Conservation (phyloP, 2,797 vertebrate species). For the Sebastolobus alascanus region DNA sequence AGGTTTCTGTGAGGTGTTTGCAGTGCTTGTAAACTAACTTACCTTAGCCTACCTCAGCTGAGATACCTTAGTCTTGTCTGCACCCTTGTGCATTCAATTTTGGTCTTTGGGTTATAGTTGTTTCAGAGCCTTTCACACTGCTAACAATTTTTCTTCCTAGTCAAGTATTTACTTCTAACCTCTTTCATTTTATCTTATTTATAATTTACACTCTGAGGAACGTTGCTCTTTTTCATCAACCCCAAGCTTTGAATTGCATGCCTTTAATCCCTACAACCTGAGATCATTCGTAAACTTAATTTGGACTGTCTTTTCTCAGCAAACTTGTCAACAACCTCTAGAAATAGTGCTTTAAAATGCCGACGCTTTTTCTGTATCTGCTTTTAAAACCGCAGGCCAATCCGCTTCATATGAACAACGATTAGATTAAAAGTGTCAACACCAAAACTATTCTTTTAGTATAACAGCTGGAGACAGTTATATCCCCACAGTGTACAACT, state of each 20-base stretch:
- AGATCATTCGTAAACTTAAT: not conserved
- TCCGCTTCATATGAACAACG: conserved; percentile 11
- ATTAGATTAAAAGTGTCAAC: conserved; percentile 35
- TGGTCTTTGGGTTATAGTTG: not conserved
- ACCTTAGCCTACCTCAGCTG: not conserved
- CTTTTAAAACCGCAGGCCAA: conserved; percentile 22
- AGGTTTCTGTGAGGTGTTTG: not conserved
- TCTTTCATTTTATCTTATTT: not conserved
- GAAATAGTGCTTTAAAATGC: conserved; percentile 8
- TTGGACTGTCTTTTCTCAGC: not conserved
- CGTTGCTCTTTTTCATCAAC: not conserved
- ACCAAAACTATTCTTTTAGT: conserved; percentile 3
- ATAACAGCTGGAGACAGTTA: conserved; percentile 21
- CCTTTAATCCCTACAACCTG: not conserved
- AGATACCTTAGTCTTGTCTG: not conserved
- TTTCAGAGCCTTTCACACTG: not conserved
- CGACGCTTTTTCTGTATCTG: conserved; percentile 11
- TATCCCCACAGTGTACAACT: not conserved
- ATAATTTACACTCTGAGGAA: not conserved
- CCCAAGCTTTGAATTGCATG: not conserved
- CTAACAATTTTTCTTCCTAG: not conserved
- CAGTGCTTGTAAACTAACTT: not conserved
- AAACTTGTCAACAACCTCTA: not conserved
- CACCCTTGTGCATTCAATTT: not conserved
- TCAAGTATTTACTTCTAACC: not conserved